phyloP scores from a whole-genome alignment of 1,140 invertebrate species.

The Amyelois transitella region DNA sequence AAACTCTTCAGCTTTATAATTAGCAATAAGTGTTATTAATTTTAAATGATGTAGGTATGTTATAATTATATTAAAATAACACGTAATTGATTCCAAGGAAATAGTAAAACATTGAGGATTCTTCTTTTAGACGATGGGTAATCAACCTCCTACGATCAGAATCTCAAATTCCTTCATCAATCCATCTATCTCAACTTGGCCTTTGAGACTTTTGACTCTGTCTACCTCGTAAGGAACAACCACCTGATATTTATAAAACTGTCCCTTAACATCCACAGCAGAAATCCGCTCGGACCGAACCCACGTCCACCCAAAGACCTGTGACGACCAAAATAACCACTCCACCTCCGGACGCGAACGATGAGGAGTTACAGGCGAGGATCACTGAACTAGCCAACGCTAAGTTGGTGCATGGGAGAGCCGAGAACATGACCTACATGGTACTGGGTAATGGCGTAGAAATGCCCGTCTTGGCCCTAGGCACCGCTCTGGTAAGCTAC shows the following conservation, averaged over 20 bases:
- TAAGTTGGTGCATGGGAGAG: conserved; percentile 22
- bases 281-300: conserved; percentile 6
- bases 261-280: neutral
- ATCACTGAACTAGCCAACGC: conserved; percentile 28
- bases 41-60: too few species aligned
- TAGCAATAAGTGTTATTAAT: too few species aligned
- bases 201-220: neutral
- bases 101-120: too few species aligned
- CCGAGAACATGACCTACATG: conserved; percentile 22
- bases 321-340: neutral
- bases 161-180: neutral
- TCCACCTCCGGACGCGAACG: neutral
- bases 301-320: neutral
- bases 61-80: too few species aligned
- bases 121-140: too few species aligned
- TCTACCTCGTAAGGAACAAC: neutral
- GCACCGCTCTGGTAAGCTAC: conserved; percentile 44
- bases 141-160: too few species aligned
- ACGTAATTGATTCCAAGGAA: too few species aligned
- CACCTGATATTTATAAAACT: neutral
- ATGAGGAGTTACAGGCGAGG: conserved; percentile 20
- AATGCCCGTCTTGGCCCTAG: conserved; percentile 44
- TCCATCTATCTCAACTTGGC: neutral
- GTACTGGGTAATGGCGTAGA: conserved; percentile 22
- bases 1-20: too few species aligned